Evolutionary conservation across 2,888 invertebrate species (phyloP).

Genomic region (Dicycla oo): DNA sequence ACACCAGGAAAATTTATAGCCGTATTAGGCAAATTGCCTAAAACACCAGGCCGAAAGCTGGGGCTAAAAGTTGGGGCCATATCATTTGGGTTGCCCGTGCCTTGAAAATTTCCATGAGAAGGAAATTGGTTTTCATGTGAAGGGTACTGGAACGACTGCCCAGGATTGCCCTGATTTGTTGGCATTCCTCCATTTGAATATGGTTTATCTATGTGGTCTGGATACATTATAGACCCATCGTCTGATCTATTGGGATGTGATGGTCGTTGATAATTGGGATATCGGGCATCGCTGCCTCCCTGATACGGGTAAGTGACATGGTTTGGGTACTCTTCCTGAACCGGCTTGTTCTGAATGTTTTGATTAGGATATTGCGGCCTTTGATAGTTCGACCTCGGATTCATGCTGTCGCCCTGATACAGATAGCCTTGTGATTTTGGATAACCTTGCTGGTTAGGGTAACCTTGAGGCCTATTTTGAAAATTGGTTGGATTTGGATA

Average conservation of each 20-base stretch:
- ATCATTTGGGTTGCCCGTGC: slow-evolving; percentile 5
- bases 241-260: slow-evolving; percentile 31
- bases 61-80: no score
- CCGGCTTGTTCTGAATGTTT: slow-evolving; percentile 31
- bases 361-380: slow-evolving; percentile 30
- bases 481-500: slow-evolving; percentile 38
- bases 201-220: slow-evolving; percentile 36
- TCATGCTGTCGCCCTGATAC: slow-evolving; percentile 45
- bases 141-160: slow-evolving; percentile 20
- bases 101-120: slow-evolving; percentile 42
- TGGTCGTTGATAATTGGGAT: slow-evolving; percentile 48
- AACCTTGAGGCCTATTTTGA: slow-evolving; percentile 34
- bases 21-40: slow-evolving; percentile 33
- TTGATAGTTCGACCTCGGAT: slow-evolving; percentile 43
- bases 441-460: slow-evolving; percentile 27
- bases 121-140: slow-evolving; percentile 32
- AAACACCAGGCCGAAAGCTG: slow-evolving; percentile 40
- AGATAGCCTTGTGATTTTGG: slow-evolving; percentile 35
- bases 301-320: slow-evolving; percentile 41
- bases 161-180: slow-evolving; percentile 17
- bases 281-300: slow-evolving; percentile 32
- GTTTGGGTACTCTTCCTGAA: slow-evolving; percentile 36
- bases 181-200: slow-evolving; percentile 39
- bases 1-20: slow-evolving; percentile 36
- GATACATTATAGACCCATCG: slow-evolving; percentile 25